Conservation (phyloP, 2,888 invertebrate species). For the Leptinotarsa peninsularis region DNA sequence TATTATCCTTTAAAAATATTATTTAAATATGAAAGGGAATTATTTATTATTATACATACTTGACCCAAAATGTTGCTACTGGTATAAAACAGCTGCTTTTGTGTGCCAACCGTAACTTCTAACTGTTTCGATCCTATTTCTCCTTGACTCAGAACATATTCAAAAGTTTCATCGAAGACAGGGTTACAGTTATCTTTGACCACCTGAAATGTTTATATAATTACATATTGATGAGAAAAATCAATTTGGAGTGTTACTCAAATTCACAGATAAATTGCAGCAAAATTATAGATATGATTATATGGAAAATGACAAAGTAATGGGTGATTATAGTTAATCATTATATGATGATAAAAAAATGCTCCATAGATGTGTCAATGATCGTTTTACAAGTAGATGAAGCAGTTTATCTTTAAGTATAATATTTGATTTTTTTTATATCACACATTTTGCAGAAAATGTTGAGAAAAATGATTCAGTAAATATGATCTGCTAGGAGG, state of each 20-base stretch:
- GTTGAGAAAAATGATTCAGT: no score
- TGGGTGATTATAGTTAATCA: no score
- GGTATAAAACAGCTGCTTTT: slow-evolving; percentile 84
- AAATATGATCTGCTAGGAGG: no score
- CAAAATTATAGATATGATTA: not conserved
- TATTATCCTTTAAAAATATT: no score
- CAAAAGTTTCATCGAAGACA: slow-evolving; percentile 90
- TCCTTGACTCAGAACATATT: slow-evolving; percentile 85
- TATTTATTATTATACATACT: slow-evolving; percentile 64
- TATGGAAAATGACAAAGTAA: no score
- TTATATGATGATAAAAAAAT: no score
- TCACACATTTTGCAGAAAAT: no score
- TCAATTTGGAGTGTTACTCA: not conserved
- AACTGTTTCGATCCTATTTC: slow-evolving; percentile 83
- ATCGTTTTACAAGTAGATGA: no score
- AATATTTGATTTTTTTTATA: no score
- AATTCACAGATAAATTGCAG: not conserved
- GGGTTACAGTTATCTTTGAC: slow-evolving; percentile 93
- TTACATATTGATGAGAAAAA: not conserved
- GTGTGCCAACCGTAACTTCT: slow-evolving; percentile 89
- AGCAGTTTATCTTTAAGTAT: no score
- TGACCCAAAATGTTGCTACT: slow-evolving; percentile 87
- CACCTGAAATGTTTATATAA: slow-evolving; percentile 65
- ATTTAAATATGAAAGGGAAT: no score
- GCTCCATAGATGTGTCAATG: no score